Evolutionary conservation across 2,797 vertebrate genomes (phyloP), one percentile per base, ranked within the genome.

Genomic region (Coranthus polyacanthus): DNA sequence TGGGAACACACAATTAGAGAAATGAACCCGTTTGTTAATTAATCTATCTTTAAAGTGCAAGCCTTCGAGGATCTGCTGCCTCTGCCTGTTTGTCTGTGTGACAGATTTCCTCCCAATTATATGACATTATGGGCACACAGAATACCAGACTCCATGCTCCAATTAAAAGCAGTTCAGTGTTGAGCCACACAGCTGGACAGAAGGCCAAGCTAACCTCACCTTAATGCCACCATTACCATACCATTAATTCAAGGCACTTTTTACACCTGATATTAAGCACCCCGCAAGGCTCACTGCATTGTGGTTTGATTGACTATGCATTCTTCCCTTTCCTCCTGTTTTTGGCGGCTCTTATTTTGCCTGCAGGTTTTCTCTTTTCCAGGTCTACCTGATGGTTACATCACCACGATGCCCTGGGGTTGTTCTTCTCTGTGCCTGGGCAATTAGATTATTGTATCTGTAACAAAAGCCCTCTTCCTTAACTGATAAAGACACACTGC

Each of bases 1-100:
- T 74, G 56, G 75, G 78, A 88, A 90, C 79, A 90, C 83, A 87
- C 88, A 93, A 91, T 91, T 85, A 91, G 85, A 88, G 72, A 81
- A 81, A 85, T 68, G 61, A 86, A 89, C 74, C 78, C 20, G 50
- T 85, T 84, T 62, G 73, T 88, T 90, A 89, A 91, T 90, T 86
- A 83, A 91, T 87, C 79, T 81, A 68, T 80, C 81, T 86, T 85
- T 82, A 89, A 88, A 89, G 83, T 87, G 78, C 75, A 75, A 80
- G 88, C 69, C 83, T 88, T 73, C 46, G 49, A 86, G 82, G 69
- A 63, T 72, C 50, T 59, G 74, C 65, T 59, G 79, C 81, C 52
- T 73, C 34, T n/a, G 57, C 36, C 45, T n/a, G n/a, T 77, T 74
- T 74, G 70, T 77, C 75, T 74, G 70, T 68, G 79, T 83, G 88